A percentile compares a stretch with the other conserved stretches of the same genome.
Conservation (phyloP, 2,113 vertebrate genomes). For the Mustelus asterias region DNA sequence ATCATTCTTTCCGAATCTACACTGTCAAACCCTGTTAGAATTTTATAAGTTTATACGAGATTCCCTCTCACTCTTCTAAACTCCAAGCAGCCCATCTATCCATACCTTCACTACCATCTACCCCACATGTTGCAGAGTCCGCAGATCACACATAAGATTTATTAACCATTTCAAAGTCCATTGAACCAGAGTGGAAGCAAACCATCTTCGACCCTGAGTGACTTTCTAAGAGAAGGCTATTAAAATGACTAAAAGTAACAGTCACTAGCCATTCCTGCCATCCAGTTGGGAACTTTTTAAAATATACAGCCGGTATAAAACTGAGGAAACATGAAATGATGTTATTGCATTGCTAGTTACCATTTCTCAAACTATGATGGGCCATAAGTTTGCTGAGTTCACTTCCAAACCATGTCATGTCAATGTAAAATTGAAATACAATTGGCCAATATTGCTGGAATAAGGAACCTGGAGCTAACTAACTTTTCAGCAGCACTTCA, state of each 20-base stretch:
- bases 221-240: neutral
- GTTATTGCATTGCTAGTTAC: neutral
- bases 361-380: neutral
- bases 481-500: neutral
- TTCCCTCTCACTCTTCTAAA: too few relatives aligned
- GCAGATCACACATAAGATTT: neutral
- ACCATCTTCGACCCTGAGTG: neutral
- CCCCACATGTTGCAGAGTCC: neutral
- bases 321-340: neutral
- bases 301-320: neutral
- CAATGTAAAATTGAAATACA: neutral
- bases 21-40: too few relatives aligned
- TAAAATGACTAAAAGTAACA: neutral
- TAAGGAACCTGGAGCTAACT: neutral
- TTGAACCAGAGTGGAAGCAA: neutral
- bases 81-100: neutral
- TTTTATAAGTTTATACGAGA: too few relatives aligned
- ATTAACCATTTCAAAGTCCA: neutral
- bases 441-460: neutral
- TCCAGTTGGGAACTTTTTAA: neutral
- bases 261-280: neutral
- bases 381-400: neutral
- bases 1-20: too few relatives aligned
- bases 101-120: neutral
- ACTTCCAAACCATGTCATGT: neutral